Evolutionary conservation across 2,797 vertebrate species (phyloP).

Genomic region (Danio jaintianensis): DNA sequence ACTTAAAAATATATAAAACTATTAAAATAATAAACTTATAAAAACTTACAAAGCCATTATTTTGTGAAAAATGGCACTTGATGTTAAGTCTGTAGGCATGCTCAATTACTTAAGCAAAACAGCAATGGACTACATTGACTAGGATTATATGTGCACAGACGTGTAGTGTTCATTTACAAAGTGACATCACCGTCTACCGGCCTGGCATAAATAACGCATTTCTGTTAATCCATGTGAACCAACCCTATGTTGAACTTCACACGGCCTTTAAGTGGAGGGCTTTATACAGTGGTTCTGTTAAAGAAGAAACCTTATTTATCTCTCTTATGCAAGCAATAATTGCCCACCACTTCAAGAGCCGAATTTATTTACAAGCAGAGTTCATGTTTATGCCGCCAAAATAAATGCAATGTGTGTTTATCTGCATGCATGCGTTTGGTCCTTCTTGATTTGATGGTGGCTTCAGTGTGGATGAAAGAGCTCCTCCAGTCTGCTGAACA

Average conservation of each 20-base stretch:
- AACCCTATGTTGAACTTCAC: neutral
- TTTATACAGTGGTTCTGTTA: neutral
- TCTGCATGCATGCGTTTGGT: slow-evolving; percentile 39
- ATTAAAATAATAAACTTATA: too few species aligned
- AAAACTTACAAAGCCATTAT: too few species aligned
- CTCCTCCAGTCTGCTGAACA: slow-evolving; percentile 36
- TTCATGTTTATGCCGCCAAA: neutral
- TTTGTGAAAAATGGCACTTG: too few species aligned
- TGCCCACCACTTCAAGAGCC: neutral
- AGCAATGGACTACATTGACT: too few species aligned
- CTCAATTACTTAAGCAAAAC: too few species aligned
- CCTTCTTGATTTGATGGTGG: slow-evolving; percentile 29
- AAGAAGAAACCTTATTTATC: slow-evolving; percentile 4
- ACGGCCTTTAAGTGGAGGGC: neutral
- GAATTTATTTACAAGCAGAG: neutral
- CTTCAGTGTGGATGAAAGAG: slow-evolving; percentile 49
- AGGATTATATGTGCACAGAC: too few species aligned
- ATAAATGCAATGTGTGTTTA: slow-evolving; percentile 5
- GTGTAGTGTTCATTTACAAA: too few species aligned
- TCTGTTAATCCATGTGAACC: too few species aligned
- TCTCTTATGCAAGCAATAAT: slow-evolving; percentile 11
- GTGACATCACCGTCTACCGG: too few species aligned
- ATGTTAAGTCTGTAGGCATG: too few species aligned
- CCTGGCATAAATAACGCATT: too few species aligned
- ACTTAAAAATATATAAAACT: too few species aligned